Percentiles rank a stretch among this genome's conserved stretches.
Conservation (phyloP, 2,113 vertebrate species). For the Rhinogobius similis region DNA sequence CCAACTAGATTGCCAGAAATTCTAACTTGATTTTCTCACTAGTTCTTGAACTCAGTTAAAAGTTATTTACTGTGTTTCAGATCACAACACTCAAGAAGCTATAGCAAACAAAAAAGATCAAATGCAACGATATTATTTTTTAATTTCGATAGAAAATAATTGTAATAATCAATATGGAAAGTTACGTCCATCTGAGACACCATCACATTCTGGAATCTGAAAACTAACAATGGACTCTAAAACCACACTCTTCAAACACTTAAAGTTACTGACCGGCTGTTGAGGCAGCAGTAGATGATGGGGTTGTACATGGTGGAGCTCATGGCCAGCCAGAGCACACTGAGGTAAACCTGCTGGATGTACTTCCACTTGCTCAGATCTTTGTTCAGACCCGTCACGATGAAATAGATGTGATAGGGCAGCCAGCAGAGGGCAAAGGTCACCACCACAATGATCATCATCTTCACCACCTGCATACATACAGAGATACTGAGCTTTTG, state of each 20-base stretch:
- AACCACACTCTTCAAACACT: not conserved
- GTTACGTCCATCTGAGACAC: no score
- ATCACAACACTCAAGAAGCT: no score
- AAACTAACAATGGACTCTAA: no score
- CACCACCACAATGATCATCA: constrained; percentile 97
- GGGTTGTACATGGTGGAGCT: constrained; percentile 99
- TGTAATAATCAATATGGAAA: no score
- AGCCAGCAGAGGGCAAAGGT: constrained; percentile 97
- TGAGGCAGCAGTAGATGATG: constrained; percentile 98
- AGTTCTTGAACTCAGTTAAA: no score
- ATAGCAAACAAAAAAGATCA: no score
- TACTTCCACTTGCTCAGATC: constrained; percentile 86
- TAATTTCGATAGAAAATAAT: no score
- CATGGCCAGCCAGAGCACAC: constrained; percentile 96
- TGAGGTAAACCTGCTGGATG: constrained; percentile 96
- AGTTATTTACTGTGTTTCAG: no score
- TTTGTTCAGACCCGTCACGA: constrained; percentile 86
- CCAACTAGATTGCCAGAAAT: no score
- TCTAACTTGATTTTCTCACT: no score
- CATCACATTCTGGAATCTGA: no score
- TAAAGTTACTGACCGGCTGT: constrained; percentile 84
- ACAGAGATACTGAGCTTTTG: not conserved
- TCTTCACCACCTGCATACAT: constrained; percentile 90
- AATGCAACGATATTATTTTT: no score
- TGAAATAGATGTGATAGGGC: constrained; percentile 94